Percentiles rank a stretch among this genome's conserved stretches.
These are phyloP conservation scores for Sarotherodon lohbergeri DNA, from an alignment of 2,113 vertebrate genomes.

Conservation along the genomic window DNA sequence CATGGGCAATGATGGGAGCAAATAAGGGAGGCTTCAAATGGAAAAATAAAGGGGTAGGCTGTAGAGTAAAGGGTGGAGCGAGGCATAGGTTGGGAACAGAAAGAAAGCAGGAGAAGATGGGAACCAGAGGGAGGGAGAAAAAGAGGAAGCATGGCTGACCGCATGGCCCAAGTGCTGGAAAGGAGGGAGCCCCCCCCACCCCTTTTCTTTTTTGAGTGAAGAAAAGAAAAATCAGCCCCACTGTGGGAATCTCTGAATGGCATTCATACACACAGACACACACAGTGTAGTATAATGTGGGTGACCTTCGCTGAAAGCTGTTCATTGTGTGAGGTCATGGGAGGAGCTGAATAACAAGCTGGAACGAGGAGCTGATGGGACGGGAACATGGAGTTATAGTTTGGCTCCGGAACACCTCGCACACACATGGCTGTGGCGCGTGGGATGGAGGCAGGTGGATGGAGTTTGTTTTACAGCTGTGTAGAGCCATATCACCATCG, in stretches of 20 bases:
- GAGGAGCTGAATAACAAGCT: slow-evolving; percentile 21
- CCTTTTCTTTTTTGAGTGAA: background rate
- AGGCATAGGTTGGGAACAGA: background rate
- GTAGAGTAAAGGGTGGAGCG: background rate
- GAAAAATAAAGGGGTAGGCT: background rate
- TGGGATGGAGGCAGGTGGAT: slow-evolving; percentile 3
- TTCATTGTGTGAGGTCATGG: slow-evolving; percentile 40
- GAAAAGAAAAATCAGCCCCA: background rate
- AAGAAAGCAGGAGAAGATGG: background rate
- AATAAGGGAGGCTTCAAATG: background rate
- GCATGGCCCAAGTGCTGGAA: slow-evolving; percentile 29
- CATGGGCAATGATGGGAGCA: background rate
- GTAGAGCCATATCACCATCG: background rate
- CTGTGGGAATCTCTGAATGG: slow-evolving; percentile 30
- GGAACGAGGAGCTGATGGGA: background rate
- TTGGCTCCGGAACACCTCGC: background rate
- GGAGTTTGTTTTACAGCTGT: background rate
- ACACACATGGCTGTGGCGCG: background rate
- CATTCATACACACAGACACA: background rate
- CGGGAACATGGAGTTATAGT: background rate
- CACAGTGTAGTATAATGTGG: slow-evolving; percentile 18
- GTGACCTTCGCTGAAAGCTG: slow-evolving; percentile 49
- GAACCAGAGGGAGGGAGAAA: background rate
- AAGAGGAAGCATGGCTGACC: slow-evolving; percentile 13
- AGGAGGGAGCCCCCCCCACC: background rate